Evolutionary conservation across 2,797 vertebrate species (phyloP), one percentile per base, ranked within the genome.

Genomic region (Phataginus tricuspis): DNA sequence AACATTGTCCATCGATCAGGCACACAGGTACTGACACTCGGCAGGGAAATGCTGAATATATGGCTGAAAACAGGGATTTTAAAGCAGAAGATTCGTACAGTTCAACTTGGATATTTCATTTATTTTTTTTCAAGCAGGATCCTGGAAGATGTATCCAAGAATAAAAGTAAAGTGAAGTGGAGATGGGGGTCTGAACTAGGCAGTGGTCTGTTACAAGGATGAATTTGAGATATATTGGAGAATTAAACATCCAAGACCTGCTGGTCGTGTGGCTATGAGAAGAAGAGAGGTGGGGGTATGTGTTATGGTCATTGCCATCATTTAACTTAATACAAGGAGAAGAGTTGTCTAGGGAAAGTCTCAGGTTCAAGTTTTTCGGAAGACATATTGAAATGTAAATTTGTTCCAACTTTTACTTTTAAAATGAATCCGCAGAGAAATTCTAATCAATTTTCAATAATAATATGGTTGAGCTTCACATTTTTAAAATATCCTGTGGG

Each of bases 341-440:
- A 27, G 37, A 57, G 21, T 49, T 25, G 11, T 85, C 42, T 90
- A 69, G 16, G 49, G 18, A 5, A 55, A 91, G 53, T 69, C 39
- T 64, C 39, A 77, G 93, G 61, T 64, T 71, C 78, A 82, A 61
- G 18, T 45, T 51, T 90, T 82, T 82, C 16, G 34, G 49, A 10
- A 93, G 86, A 86, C 37, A 25, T 37, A 39, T 45, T 74, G 7
- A 37, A 61, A 82, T 69, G 71, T 77, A 82, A 61, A 61, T 78
- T 51, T 84, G 21, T 93, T 93, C 94, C 49, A 71, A 27, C 12
- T 11, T 85, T 92, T 92, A 77, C 45, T 82, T 94, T 88, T 63
- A 78, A 94, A 95, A 69, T 59, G 68, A 84, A 77, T 18, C 55
- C 63, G 51, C 14, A 45, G 85, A 78, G 51, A 93, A 78, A 57